Percentiles rank a stretch among this genome's conserved stretches.
Evolutionary conservation across 1,140 invertebrate species (phyloP).

Genomic region (Neuroterus valhalla): DNA sequence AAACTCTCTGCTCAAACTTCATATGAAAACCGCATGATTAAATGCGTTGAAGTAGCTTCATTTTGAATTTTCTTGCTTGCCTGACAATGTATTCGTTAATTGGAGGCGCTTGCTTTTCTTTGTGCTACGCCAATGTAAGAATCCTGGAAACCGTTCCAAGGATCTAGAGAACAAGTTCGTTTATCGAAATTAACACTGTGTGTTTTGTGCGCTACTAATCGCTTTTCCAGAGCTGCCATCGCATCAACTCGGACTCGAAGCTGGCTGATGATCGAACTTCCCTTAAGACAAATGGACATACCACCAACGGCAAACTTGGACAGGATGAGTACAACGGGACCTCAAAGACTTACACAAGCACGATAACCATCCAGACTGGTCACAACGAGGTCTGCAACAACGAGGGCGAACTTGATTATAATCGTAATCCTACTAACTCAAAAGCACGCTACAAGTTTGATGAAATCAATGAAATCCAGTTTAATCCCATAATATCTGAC

Average conservation of each 20-base stretch:
- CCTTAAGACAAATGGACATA: constrained; percentile 48
- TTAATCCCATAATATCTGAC: constrained; percentile 56
- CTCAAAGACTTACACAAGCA: constrained; percentile 71
- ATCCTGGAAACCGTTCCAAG: background rate
- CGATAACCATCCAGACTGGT: constrained; percentile 69
- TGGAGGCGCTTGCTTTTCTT: background rate
- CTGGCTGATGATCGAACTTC: constrained; percentile 43
- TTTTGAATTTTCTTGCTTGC: background rate
- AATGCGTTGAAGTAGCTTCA: background rate
- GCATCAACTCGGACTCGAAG: constrained; percentile 54
- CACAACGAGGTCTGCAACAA: constrained; percentile 62
- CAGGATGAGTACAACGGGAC: constrained; percentile 52
- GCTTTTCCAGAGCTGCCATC: constrained; percentile 69
- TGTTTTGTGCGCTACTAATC: constrained; percentile 67
- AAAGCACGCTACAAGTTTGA: constrained; percentile 54
- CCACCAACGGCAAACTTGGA: constrained; percentile 46
- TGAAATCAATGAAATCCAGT: constrained; percentile 56
- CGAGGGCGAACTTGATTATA: constrained; percentile 56
- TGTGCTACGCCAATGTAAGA: background rate
- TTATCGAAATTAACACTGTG: constrained; percentile 57
- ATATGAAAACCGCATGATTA: background rate
- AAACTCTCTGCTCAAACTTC: background rate
- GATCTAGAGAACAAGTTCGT: constrained; percentile 36
- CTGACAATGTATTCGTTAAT: background rate
- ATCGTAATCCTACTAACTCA: constrained; percentile 64